A percentile compares a stretch with the other conserved stretches of the same genome.
Evolutionary conservation across 2,888 invertebrate species (phyloP).

Genomic region (Dicyrtoma fusca): DNA sequence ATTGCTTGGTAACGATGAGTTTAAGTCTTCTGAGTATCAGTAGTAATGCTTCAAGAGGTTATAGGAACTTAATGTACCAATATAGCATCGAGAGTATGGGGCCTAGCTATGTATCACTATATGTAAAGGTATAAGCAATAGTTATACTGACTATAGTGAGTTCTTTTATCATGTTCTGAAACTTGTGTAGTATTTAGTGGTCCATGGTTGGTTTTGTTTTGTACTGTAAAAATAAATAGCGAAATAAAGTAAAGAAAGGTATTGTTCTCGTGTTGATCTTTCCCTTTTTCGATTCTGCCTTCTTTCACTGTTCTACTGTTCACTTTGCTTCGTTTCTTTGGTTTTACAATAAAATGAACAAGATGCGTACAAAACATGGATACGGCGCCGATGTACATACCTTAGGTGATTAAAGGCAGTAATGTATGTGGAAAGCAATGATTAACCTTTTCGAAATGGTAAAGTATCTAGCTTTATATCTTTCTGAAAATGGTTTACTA

Average conservation of each 20-base stretch:
- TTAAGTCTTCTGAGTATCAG: too few relatives aligned
- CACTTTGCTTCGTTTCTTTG: background rate
- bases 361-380: background rate
- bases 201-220: background rate
- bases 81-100: too few relatives aligned
- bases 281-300: background rate
- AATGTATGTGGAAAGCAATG: too few relatives aligned
- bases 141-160: background rate
- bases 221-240: background rate
- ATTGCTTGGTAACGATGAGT: too few relatives aligned
- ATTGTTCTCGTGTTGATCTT: conserved; percentile 5
- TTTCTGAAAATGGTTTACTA: too few relatives aligned
- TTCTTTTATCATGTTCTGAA: background rate
- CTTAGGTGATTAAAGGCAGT: too few relatives aligned
- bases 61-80: too few relatives aligned
- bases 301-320: background rate
- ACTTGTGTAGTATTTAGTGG: background rate
- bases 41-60: too few relatives aligned
- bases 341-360: background rate
- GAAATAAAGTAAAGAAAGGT: background rate
- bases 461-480: too few relatives aligned
- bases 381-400: background rate
- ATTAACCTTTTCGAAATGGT: too few relatives aligned
- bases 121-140: background rate
- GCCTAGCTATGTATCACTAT: background rate